These are phyloP conservation scores for Scylla paramamosain DNA, from an alignment of 1,140 invertebrate genomes.

Conservation along the genomic window DNA sequence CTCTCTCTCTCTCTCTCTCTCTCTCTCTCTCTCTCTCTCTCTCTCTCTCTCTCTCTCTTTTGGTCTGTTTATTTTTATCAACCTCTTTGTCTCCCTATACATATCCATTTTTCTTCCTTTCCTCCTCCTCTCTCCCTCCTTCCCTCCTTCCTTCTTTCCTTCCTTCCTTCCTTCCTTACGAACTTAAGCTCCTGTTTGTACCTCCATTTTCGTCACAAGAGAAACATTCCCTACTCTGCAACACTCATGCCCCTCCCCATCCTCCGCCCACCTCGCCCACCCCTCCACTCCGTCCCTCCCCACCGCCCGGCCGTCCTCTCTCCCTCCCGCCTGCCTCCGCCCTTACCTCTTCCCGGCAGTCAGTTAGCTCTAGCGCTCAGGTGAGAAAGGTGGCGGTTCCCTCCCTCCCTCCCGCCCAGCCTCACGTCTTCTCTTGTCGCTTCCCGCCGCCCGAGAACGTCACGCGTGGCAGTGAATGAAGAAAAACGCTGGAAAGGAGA, in stretches of 20 bases:
- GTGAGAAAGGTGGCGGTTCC: background rate
- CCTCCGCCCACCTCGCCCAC: background rate
- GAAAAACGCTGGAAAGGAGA: background rate
- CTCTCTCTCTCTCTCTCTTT: background rate
- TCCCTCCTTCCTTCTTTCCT: background rate
- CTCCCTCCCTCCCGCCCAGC: background rate
- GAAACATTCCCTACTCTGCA: too few relatives aligned
- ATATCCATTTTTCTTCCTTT: background rate
- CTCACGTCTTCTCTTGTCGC: background rate
- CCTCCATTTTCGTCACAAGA: too few relatives aligned
- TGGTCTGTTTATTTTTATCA: background rate
- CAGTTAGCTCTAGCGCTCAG: background rate
- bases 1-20: too few relatives aligned
- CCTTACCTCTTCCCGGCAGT: slow-evolving; percentile 10
- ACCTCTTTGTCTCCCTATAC: background rate
- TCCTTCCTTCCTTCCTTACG: background rate
- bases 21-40: too few relatives aligned
- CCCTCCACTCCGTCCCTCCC: background rate
- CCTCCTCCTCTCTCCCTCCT: background rate
- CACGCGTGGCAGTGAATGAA: background rate
- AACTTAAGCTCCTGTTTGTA: too few relatives aligned
- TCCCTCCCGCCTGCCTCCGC: slow-evolving; percentile 4
- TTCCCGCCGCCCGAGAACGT: too few relatives aligned
- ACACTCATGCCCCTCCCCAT: background rate
- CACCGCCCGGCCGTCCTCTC: background rate